Conservation (phyloP, 2,797 vertebrate genomes). For the Spheniscus humboldti region DNA sequence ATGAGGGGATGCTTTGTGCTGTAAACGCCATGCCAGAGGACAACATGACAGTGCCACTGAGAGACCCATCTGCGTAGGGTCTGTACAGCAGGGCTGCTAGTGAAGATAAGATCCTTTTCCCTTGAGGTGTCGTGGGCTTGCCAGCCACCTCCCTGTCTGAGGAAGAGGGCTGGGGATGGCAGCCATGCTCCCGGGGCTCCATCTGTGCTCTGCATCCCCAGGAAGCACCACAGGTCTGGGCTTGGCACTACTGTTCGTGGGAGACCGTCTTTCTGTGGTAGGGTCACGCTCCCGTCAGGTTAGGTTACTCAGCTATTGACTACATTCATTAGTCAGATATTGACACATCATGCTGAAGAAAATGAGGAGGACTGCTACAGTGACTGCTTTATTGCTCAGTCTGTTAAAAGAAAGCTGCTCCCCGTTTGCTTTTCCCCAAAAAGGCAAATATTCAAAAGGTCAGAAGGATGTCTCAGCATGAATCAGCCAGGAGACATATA, state of each 20-base stretch:
- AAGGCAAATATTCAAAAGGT: slow-evolving; percentile 22
- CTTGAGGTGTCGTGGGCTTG: background rate
- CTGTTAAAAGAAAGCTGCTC: background rate
- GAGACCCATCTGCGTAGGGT: rapidly evolving
- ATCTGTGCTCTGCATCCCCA: background rate
- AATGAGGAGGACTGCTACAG: background rate
- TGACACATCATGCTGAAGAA: background rate
- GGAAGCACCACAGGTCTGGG: background rate
- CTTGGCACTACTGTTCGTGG: background rate
- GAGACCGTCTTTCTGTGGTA: background rate
- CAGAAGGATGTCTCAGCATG: slow-evolving; percentile 4
- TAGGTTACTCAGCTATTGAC: background rate
- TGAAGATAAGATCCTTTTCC: background rate
- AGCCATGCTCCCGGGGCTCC: rapidly evolving
- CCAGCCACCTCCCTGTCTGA: background rate
- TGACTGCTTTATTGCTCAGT: background rate
- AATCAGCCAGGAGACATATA: background rate
- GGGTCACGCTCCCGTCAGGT: background rate
- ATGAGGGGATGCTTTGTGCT: background rate
- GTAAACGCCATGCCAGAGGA: background rate
- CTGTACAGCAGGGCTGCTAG: background rate
- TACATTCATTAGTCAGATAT: background rate
- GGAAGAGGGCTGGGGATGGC: background rate
- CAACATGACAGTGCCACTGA: background rate
- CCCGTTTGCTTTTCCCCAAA: background rate